Evolutionary conservation across 2,797 vertebrate species (phyloP), one percentile per base, ranked within the genome.

Genomic region (Tadarida brasiliensis): DNA sequence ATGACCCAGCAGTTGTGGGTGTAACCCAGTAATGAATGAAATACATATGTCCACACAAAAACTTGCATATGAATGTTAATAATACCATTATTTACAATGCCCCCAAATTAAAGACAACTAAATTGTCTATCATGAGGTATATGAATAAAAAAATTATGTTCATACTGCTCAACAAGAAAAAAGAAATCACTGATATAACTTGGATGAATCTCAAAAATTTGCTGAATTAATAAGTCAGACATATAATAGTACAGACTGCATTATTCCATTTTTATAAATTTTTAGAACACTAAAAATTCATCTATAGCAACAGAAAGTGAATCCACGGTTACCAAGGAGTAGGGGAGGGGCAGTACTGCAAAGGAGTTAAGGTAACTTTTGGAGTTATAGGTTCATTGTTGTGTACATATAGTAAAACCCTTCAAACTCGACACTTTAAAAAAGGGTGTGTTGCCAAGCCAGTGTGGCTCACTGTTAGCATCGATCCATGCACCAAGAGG

Each of bases 21-120:
- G 28, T 82, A 83, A 54, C 24, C 44, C 44, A 87, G 30, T 44
- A 95, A 88, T 91, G 20, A 91, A 44, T 67, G 33, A 51, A 90
- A 73, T 77, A 88, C 70, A 39, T 57, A 57, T 5, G 1, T 63
- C 26, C 24, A 19, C 49, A 86, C 6, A 73, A 78, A 87, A 74
- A 44, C 12, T 81, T 93, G 10, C 35, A n/a, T 76, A 9, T 47
- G 11, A 80, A 57, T 94, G 39, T 88, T 91, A 6, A 74, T 49
- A 91, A 2, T 35, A 93, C 15, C 22, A 26, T 83, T 93, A 61
- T 85, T 87, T 61, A 76, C 5, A 90, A 9, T 73, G 56, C 20
- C 10, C 56, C 24, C 44, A 56, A 22, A 84, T 71, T 82, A 83
- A 77, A 74, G 90, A 39, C 68, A 59, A 80, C 77, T 85, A 47